Evolutionary conservation across 2,113 vertebrate species (phyloP).

Genomic region (Trematocara nigrifrons): DNA sequence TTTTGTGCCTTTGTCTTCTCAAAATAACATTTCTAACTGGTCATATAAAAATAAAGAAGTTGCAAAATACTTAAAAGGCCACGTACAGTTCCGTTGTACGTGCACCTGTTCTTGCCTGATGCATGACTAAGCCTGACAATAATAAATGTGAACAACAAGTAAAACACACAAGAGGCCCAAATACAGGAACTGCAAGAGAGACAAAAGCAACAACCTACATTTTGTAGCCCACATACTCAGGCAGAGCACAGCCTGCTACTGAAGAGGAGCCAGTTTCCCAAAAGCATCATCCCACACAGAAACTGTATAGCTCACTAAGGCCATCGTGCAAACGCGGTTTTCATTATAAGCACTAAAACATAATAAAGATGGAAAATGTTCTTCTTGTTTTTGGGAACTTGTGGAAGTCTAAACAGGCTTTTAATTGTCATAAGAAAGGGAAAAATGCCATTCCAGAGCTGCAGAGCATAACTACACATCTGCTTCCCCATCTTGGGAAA

Average conservation of each 20-base stretch:
- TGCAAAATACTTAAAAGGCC: neutral
- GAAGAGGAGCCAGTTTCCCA: constrained; percentile 21
- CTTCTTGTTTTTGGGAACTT: neutral
- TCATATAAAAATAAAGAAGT: neutral
- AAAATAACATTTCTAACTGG: neutral
- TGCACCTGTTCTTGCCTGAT: constrained; percentile 19
- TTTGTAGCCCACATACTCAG: neutral
- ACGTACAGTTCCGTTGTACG: neutral
- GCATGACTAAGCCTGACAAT: neutral
- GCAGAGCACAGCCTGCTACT: constrained; percentile 4
- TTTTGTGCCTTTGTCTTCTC: neutral
- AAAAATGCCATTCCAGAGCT: constrained; percentile 31
- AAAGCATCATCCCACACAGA: constrained; percentile 31
- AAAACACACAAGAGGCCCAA: neutral
- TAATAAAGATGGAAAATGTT: neutral
- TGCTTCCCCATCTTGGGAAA: constrained; percentile 46
- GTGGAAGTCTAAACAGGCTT: neutral
- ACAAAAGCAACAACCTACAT: constrained; percentile 19
- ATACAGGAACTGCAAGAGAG: constrained; percentile 23
- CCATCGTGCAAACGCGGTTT: neutral
- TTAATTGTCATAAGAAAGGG: neutral
- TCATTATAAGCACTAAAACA: neutral
- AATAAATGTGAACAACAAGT: neutral
- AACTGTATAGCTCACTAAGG: neutral
- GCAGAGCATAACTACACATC: constrained; percentile 38